Base-by-base conservation (phyloP, 2,113 vertebrate species). In the Podiceps cristatus region DNA sequence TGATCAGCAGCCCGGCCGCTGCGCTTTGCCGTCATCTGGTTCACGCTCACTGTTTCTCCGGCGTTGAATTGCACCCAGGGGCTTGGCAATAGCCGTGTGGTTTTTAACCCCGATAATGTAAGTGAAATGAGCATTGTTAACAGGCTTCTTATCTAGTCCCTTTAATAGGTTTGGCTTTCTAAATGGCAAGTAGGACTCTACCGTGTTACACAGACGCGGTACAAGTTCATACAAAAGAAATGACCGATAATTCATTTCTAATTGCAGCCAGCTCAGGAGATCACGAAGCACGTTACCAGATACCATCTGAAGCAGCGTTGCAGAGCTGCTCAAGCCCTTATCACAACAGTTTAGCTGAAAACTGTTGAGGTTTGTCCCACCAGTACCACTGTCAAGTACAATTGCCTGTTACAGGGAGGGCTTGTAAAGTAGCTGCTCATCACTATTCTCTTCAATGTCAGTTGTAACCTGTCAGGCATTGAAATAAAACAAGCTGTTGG, bases 371-470 rank as follows among this genome's bases (percentile, higher is more conserved):
- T 93, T 96, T 90, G 96, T 98, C 86, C 97, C 94, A 55, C 87
- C 53, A 71, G 82, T 62, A 33, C 82, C 74, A 18, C 75, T 95
- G 78, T 95, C 72, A 33, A 71, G 79, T 74, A 94, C 84, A 81
- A 84, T 42, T 44, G 90, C 81, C 76, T 97, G 92, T 72, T 85
- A 88, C 31, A 95, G 78, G 77, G 45, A 77, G 44, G 97, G 93
- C 44, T 86, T 94, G 59, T 94, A 94, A 91, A 95, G 77, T 28
- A 96, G 94, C 27, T 95, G 96, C 89, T 98, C 87, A 5, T 97
- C 94, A 31, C 96, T 96, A 58, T 97, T 94, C 42, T 96, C 98
- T 62, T 96, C 90, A 17, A 35, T 85, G 95, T 97, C 93, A 88
- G 74, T 47, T 27, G 71, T 97, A 94, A 98, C 96, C 97, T 97